Conservation (phyloP, 2,888 invertebrate species). For the Endomychus coccineus region DNA sequence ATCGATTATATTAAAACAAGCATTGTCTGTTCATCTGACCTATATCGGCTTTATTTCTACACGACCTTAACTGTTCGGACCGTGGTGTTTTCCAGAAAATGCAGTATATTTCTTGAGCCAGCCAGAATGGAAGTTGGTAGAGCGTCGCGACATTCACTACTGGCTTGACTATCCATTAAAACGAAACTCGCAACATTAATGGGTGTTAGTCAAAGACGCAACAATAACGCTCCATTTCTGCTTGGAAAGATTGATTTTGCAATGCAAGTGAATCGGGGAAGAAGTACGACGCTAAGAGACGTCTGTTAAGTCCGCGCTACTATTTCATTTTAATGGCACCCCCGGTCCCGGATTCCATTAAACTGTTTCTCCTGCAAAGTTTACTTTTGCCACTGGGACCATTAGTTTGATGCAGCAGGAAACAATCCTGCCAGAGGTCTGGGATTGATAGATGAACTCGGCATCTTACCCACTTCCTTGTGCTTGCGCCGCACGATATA, state of each 20-base stretch:
- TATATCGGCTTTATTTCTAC: no score
- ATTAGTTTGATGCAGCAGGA: slow-evolving; percentile 47
- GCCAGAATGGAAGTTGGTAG: no score
- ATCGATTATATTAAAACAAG: no score
- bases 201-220: slow-evolving; percentile 31
- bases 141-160: no score
- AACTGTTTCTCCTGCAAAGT: slow-evolving; percentile 48
- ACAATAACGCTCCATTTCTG: slow-evolving; percentile 41
- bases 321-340: slow-evolving; percentile 55
- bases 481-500: slow-evolving; percentile 39
- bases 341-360: slow-evolving; percentile 51
- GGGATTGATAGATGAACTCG: slow-evolving; percentile 41
- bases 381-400: slow-evolving; percentile 47
- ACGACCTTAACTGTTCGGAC: no score
- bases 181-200: no score
- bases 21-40: no score
- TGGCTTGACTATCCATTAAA: no score
- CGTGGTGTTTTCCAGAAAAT: no score
- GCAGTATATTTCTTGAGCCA: no score
- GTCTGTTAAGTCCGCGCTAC: slow-evolving; percentile 36
- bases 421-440: slow-evolving; percentile 44
- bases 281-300: slow-evolving; percentile 18
- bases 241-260: slow-evolving; percentile 36
- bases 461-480: slow-evolving; percentile 37
- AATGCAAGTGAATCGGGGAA: slow-evolving; percentile 15